Percentiles rank a stretch among this genome's conserved stretches.
These are phyloP conservation scores for Protomyctophum bolini DNA, from an alignment of 2,113 vertebrate genomes.

Conservation along the genomic window DNA sequence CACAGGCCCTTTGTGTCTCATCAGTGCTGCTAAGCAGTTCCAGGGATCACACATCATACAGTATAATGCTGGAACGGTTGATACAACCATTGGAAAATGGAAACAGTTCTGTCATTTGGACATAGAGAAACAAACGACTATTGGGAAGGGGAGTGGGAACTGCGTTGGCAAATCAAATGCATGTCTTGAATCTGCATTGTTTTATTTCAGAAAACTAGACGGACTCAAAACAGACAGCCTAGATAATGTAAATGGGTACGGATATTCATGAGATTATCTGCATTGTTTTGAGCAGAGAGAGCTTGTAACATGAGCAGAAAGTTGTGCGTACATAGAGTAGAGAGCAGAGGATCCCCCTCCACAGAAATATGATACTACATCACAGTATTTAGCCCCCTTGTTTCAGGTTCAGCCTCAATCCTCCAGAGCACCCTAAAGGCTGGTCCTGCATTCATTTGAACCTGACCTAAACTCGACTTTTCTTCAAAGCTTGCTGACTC, in stretches of 20 bases:
- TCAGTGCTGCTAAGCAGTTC: no score
- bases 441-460: constrained; percentile 21
- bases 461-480: neutral
- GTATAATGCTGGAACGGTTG: no score
- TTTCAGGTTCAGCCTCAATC: constrained; percentile 16
- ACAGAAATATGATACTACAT: constrained; percentile 1
- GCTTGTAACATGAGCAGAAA: neutral
- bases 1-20: neutral
- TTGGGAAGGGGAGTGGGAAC: no score
- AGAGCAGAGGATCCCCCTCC: neutral
- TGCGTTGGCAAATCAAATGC: no score
- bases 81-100: no score
- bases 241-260: no score
- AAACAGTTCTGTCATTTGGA: neutral
- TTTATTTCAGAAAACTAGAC: neutral
- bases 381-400: neutral
- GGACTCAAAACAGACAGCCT: neutral
- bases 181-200: no score
- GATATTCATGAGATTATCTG: neutral
- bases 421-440: constrained; percentile 16
- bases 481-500: neutral
- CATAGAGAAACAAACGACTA: no score
- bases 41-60: no score
- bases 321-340: neutral
- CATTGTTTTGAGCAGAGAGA: neutral